Conservation (phyloP, 2,113 vertebrate genomes). For the Motacilla alba region DNA sequence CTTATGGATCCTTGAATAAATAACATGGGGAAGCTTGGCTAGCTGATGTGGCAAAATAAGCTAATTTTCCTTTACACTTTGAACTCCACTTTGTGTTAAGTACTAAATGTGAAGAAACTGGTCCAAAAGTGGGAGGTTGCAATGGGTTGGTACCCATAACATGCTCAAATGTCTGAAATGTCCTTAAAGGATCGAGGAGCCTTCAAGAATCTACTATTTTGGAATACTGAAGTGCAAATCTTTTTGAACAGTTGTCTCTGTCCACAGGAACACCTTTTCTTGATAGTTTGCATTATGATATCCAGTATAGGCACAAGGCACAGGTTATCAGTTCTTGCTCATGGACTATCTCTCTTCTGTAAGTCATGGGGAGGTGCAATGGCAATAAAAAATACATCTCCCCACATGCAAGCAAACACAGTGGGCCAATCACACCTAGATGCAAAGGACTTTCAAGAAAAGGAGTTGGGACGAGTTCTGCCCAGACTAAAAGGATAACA, state of each 20-base stretch:
- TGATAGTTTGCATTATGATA: background rate
- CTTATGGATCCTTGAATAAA: background rate
- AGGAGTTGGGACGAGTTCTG: background rate
- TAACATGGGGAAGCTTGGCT: background rate
- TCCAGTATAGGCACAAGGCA: background rate
- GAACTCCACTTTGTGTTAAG: background rate
- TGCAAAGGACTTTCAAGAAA: background rate
- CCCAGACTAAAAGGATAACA: background rate
- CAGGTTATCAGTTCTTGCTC: background rate
- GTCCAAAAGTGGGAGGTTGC: background rate
- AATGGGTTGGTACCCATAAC: fast-evolving
- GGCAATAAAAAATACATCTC: background rate
- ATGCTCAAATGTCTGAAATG: background rate
- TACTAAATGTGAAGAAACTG: background rate
- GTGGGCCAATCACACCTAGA: background rate
- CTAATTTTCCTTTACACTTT: background rate
- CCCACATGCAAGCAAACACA: background rate
- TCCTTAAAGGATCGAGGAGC: background rate
- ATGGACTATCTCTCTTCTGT: background rate
- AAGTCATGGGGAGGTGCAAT: background rate
- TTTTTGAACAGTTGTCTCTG: background rate
- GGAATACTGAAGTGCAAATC: background rate
- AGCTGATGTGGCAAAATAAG: background rate
- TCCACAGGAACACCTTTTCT: background rate
- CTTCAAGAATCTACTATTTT: background rate